Percentiles rank a stretch among this genome's conserved stretches.
These are phyloP conservation scores for Valencia hispanica DNA, from an alignment of 2,797 vertebrate species.

Conservation along the genomic window DNA sequence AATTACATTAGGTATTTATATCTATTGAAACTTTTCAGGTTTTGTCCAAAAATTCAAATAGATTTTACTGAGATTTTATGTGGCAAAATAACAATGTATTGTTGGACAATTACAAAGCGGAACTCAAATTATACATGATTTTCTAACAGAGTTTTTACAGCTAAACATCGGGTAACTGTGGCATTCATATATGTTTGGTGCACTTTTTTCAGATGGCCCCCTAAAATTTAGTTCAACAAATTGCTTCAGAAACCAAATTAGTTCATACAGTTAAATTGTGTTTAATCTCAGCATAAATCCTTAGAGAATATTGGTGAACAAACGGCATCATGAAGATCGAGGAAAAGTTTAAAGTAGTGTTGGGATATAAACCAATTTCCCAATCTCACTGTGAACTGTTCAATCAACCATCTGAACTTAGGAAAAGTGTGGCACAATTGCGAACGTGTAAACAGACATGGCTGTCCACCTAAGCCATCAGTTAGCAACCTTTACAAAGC, in stretches of 20 bases:
- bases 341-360: not conserved
- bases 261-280: not conserved
- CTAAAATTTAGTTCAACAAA: not conserved
- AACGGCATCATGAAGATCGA: not conserved
- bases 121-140: not conserved
- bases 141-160: not conserved
- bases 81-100: not conserved
- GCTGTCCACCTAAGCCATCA: too few species aligned
- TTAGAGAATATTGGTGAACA: not conserved
- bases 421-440: too few species aligned
- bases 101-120: not conserved
- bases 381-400: not conserved
- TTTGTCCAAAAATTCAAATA: not conserved
- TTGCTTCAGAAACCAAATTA: not conserved
- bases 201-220: not conserved
- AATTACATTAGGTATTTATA: too few species aligned
- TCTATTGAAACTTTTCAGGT: not conserved
- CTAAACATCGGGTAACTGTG: not conserved
- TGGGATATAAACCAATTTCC: not conserved
- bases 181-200: not conserved
- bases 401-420: not conserved
- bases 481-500: too few species aligned
- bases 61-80: not conserved
- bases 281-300: not conserved
- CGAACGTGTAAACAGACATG: too few species aligned